Evolutionary conservation across 2,113 vertebrate species (phyloP).

Genomic region (Urocitellus parryii): DNA sequence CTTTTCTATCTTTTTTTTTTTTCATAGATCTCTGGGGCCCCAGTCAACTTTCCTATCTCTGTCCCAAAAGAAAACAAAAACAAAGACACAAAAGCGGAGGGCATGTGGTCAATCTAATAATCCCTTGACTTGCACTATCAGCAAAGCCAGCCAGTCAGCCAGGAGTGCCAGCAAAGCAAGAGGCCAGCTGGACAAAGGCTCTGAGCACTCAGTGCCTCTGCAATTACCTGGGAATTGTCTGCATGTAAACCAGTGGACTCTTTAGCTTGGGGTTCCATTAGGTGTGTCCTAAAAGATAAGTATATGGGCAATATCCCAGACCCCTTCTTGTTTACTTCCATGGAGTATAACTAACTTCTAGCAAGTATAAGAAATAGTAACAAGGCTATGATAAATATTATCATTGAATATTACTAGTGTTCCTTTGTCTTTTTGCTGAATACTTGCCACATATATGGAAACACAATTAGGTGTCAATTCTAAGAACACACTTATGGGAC

Average conservation of each 20-base stretch:
- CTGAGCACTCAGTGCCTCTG: not conserved
- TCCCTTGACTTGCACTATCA: constrained; percentile 88
- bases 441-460: not conserved
- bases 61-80: constrained; percentile 84
- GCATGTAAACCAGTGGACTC: not conserved
- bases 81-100: constrained; percentile 87
- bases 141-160: constrained; percentile 81
- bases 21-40: constrained; percentile 81
- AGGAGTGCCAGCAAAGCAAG: constrained; percentile 54
- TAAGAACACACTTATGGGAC: not conserved
- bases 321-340: not conserved
- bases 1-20: constrained; percentile 46
- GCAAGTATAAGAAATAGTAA: not conserved
- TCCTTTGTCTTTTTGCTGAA: constrained; percentile 13
- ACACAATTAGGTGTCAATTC: not conserved
- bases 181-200: not conserved
- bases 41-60: constrained; percentile 87
- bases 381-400: not conserved
- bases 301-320: not conserved
- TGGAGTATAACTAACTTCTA: not conserved
- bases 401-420: not conserved
- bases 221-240: not conserved
- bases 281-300: not conserved
- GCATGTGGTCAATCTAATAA: constrained; percentile 86
- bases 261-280: not conserved